Conservation (phyloP, 2,113 vertebrate genomes). For the Pantherophis guttatus region DNA sequence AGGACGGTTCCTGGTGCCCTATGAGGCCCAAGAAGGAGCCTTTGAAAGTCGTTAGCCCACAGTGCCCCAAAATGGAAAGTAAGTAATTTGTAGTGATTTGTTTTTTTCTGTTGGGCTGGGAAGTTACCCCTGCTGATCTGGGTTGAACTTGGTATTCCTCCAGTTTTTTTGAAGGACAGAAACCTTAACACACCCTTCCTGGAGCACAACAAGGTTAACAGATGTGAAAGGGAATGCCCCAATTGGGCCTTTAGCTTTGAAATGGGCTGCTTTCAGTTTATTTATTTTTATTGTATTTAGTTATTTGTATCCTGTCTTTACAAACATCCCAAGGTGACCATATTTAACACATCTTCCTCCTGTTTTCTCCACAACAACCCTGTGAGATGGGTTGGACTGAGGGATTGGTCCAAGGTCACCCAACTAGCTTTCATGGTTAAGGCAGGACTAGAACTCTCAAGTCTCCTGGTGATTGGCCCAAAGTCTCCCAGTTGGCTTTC, state of each 20-base stretch:
- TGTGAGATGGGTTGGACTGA: neutral
- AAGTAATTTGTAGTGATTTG: conserved; percentile 48
- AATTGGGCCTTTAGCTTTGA: neutral
- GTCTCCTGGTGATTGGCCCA: neutral
- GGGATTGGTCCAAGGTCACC: neutral
- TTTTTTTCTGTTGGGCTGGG: neutral
- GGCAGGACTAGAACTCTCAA: neutral
- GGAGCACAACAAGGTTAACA: neutral
- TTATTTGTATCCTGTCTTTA: neutral
- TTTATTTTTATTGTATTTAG: neutral
- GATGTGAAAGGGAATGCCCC: neutral
- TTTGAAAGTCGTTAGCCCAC: conserved; percentile 81
- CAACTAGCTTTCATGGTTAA: neutral
- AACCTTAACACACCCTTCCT: neutral
- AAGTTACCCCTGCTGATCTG: neutral
- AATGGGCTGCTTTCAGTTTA: neutral
- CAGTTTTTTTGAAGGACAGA: neutral
- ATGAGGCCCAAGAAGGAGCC: conserved; percentile 96
- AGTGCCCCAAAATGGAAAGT: conserved; percentile 86
- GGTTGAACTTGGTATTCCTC: neutral
- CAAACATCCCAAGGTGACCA: neutral
- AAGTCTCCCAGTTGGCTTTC: neutral
- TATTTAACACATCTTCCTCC: neutral
- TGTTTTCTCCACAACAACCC: neutral
- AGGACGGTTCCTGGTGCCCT: conserved; percentile 95